Evolutionary conservation across 2,797 vertebrate species (phyloP).

Genomic region (Molothrus ater): DNA sequence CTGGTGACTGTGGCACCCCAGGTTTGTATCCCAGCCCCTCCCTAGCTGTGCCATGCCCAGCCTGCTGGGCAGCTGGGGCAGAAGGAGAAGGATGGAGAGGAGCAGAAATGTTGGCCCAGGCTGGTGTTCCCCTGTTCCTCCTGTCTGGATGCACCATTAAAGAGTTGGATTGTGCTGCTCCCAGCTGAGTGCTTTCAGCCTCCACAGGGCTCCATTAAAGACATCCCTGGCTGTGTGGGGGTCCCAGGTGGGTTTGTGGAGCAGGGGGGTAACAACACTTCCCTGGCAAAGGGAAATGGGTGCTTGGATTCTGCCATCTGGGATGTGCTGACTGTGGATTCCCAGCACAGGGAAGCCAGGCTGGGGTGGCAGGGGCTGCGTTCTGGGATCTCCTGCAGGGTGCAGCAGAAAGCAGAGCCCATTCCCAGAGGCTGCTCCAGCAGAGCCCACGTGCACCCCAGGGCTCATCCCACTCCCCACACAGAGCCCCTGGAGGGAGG

Average conservation of each 20-base stretch:
- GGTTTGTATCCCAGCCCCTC: background rate
- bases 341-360: rapidly evolving
- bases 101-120: background rate
- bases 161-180: background rate
- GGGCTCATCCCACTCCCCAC: rapidly evolving
- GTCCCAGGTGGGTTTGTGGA: background rate
- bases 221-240: background rate
- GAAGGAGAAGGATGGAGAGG: background rate
- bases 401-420: background rate
- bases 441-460: rapidly evolving
- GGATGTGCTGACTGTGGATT: rapidly evolving
- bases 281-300: background rate
- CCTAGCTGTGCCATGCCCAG: background rate
- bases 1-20: too few relatives aligned
- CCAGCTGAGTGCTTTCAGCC: slow-evolving; percentile 13
- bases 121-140: background rate
- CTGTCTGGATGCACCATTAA: slow-evolving; percentile 35
- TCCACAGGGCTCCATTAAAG: background rate
- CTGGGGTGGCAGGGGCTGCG: background rate
- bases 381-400: background rate
- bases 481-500: rapidly evolving
- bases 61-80: background rate
- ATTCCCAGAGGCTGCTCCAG: background rate
- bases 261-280: background rate
- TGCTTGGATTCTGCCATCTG: background rate